Conservation (phyloP, 2,797 vertebrate species). For the Hybognathus amarus region DNA sequence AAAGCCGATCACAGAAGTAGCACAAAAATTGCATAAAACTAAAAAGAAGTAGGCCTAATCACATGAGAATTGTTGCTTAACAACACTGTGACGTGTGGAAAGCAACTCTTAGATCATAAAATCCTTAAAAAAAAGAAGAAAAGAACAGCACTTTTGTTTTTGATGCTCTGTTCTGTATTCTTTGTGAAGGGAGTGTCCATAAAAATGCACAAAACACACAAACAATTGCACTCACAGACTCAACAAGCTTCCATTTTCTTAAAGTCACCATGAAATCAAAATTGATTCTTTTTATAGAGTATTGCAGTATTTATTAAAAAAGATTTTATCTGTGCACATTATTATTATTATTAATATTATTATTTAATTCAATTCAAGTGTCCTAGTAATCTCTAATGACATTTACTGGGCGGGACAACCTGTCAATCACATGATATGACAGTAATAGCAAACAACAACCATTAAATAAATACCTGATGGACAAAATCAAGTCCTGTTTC, state of each 20-base stretch:
- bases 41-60: background rate
- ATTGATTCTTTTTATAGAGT: background rate
- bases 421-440: too few relatives aligned
- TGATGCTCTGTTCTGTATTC: background rate
- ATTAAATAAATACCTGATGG: background rate
- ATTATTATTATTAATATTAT: too few relatives aligned
- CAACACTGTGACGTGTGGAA: background rate
- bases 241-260: background rate
- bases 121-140: background rate
- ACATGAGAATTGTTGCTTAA: background rate
- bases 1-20: conserved; percentile 66
- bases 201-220: conserved; percentile 10
- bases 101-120: background rate
- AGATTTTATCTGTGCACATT: too few relatives aligned
- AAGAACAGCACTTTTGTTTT: background rate
- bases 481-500: background rate
- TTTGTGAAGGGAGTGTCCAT: background rate
- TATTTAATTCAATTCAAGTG: too few relatives aligned
- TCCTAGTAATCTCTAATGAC: too few relatives aligned
- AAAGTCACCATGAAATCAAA: background rate
- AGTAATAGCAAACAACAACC: too few relatives aligned
- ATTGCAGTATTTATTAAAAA: too few relatives aligned
- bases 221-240: background rate
- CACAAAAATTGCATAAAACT: conserved; percentile 47
- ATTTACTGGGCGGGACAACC: too few relatives aligned